Evolutionary conservation across 2,797 vertebrate species (phyloP), one percentile per base, ranked within the genome.

Genomic region (Esox masquinongy): DNA sequence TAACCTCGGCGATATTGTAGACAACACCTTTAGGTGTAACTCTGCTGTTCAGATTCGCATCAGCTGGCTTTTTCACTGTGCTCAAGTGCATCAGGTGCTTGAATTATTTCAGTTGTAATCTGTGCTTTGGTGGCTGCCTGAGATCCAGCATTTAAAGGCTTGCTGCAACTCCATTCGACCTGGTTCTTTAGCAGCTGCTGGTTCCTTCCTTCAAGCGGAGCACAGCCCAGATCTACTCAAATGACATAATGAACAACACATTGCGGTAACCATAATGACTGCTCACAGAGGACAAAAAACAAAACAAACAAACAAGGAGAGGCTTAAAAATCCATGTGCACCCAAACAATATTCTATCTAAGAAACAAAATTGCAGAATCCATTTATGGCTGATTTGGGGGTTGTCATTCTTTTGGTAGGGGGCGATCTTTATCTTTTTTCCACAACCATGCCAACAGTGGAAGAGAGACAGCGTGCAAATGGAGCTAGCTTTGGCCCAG

Each of bases 131-230:
- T 74, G 39, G 67, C 70, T 81, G 75, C 67, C 74, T 59, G 73
- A 68, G 70, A 39, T 71, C 70, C 64, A 73, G 79, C 75, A 80
- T 77, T 80, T 74, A 70, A 77, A 50, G 74, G 39, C 74, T 83
- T 15, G n/a, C 51, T 68, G 56, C 66, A 78, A 59, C 75, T 68
- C 70, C 64, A 29, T 70, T 26, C 70, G 64, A 31, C 24, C 72
- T 79, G 39, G 7, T 74, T 76, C 74, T 49, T n/a, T 69, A 74
- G 73, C 82, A 81, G 70, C 75, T 83, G 79, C 74, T 79, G 72
- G 59, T 64, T 74, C 36, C 31, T 49, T 70, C 49, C 53, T 39
- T 16, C 36, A 29, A 66, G 70, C 1, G 68, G n/a, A 73, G 49
- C 22, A 22, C 47, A 17, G 51, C 29, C 31, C 29, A 31, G 64